phyloP scores from a whole-genome alignment of 2,113 vertebrate species.

The Turnix velox region DNA sequence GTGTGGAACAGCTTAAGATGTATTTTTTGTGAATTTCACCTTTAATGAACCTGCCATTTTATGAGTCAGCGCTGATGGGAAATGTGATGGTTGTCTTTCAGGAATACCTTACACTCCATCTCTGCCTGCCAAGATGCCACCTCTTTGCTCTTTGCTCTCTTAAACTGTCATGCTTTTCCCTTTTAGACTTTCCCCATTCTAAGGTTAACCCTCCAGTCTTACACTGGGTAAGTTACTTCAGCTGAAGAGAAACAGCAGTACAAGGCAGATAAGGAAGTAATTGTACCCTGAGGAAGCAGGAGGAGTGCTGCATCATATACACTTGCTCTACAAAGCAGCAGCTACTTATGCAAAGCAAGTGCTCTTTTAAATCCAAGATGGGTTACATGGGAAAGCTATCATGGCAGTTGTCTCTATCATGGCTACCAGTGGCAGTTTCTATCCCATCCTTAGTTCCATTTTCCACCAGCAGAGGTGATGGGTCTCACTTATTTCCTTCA shows the following conservation, averaged over 20 bases:
- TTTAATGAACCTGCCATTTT: conserved; percentile 21
- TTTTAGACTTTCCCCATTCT: not conserved
- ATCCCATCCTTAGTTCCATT: not conserved
- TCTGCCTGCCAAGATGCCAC: not conserved
- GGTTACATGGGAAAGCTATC: not conserved
- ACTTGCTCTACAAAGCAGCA: conserved; percentile 16
- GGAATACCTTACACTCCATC: not conserved
- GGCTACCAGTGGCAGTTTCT: not conserved
- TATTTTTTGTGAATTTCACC: not conserved
- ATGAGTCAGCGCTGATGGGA: conserved; percentile 17
- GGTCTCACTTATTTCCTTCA: not conserved
- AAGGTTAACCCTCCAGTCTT: conserved; percentile 30
- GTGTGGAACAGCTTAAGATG: not conserved
- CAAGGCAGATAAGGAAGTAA: conserved; percentile 43
- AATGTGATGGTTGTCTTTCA: not conserved
- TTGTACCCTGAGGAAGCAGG: not conserved
- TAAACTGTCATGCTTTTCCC: not conserved
- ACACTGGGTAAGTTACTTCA: not conserved
- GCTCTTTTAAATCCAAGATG: conserved; percentile 4
- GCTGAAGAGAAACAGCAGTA: conserved; percentile 30
- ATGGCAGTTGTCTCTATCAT: not conserved
- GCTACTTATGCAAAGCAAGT: not conserved
- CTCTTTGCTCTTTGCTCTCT: not conserved
- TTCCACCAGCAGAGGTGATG: not conserved
- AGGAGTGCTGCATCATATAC: not conserved